Evolutionary conservation across 2,888 invertebrate species (phyloP).

Genomic region (Hartigia nigra): DNA sequence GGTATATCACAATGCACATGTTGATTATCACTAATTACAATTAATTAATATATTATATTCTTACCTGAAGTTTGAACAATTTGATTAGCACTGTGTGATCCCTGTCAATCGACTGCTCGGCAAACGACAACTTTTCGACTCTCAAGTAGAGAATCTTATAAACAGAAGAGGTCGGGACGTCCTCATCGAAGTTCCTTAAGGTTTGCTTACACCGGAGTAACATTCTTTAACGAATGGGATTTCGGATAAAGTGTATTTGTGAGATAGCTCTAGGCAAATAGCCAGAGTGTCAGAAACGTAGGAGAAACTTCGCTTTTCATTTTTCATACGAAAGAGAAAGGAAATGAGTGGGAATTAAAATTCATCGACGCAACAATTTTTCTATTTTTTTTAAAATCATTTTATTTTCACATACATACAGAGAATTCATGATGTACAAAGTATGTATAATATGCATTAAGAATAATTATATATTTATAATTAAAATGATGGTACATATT

Average conservation of each 20-base stretch:
- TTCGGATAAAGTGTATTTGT: background rate
- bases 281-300: background rate
- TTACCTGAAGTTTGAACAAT: background rate
- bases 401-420: background rate
- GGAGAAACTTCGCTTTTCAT: background rate
- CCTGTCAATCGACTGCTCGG: background rate
- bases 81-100: background rate
- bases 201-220: background rate
- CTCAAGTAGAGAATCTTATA: background rate
- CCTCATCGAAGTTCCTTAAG: background rate
- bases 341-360: background rate
- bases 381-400: background rate
- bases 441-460: background rate
- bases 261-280: background rate
- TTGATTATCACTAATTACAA: background rate
- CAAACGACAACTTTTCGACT: background rate
- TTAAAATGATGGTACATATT: background rate
- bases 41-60: background rate
- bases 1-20: background rate
- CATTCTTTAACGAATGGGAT: background rate
- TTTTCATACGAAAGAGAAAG: background rate
- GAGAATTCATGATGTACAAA: background rate
- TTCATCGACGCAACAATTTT: background rate
- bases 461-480: background rate
- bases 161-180: background rate